A percentile compares a stretch with the other conserved stretches of the same genome.
Conservation (phyloP, 2,797 vertebrate genomes). For the Ctenopoma kingsleyae region DNA sequence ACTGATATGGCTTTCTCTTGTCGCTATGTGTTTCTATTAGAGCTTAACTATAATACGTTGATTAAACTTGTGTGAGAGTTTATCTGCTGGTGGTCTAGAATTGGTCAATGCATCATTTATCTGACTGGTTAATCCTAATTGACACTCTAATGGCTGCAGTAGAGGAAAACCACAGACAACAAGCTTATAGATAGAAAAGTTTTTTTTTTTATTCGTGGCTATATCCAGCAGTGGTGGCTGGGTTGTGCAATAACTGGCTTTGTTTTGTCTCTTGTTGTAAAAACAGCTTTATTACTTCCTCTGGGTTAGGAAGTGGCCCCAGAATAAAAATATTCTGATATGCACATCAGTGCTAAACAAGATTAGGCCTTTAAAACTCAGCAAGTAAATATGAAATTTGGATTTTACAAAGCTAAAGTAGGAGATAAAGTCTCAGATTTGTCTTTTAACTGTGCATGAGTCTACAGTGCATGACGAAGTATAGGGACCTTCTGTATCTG, state of each 20-base stretch:
- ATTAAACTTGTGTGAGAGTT: not conserved
- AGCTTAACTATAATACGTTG: not conserved
- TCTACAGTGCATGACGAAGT: not conserved
- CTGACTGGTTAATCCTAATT: not conserved
- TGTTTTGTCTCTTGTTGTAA: slow-evolving; percentile 37
- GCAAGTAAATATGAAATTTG: not conserved
- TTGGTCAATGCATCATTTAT: not conserved
- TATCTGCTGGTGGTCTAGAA: not conserved
- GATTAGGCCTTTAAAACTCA: slow-evolving; percentile 6
- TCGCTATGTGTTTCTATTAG: not conserved
- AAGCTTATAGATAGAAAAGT: not conserved
- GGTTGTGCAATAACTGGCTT: slow-evolving; percentile 11
- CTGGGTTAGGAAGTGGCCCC: slow-evolving; percentile 53
- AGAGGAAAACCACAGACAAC: not conserved
- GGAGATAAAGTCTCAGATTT: not conserved
- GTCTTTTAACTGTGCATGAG: not conserved
- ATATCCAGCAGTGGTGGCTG: slow-evolving; percentile 3
- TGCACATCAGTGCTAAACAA: slow-evolving; percentile 1
- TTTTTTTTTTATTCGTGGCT: slow-evolving; percentile 7
- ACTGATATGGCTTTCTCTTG: not conserved
- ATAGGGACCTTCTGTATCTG: not conserved
- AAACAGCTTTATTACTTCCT: slow-evolving; percentile 62
- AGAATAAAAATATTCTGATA: slow-evolving; percentile 11
- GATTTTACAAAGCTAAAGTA: slow-evolving; percentile 14
- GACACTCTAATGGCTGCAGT: not conserved